phyloP scores from a whole-genome alignment of 1,140 invertebrate genomes.

The Heliothis virescens region DNA sequence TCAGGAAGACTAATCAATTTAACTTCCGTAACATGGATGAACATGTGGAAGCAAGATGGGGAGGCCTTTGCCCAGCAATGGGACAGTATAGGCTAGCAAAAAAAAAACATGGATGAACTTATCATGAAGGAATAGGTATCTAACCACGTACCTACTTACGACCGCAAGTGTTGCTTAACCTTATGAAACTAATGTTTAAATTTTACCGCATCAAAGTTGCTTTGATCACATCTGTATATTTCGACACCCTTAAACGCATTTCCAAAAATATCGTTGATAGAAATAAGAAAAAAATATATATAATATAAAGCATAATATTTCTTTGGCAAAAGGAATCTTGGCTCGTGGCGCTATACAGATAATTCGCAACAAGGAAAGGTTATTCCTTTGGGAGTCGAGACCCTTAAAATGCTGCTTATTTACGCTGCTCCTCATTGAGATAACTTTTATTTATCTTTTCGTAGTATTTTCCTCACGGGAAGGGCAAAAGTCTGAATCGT shows the following conservation, averaged over 20 bases:
- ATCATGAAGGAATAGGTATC: too few relatives aligned
- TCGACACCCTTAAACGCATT: neutral
- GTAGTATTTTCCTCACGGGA: slow-evolving; percentile 30
- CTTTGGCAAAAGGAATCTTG: slow-evolving; percentile 48
- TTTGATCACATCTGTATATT: too few relatives aligned
- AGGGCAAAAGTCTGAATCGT: slow-evolving; percentile 17
- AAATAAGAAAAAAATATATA: slow-evolving; percentile 31
- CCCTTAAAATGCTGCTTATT: slow-evolving; percentile 58
- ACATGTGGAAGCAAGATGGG: too few relatives aligned
- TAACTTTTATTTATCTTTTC: slow-evolving; percentile 39
- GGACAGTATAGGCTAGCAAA: too few relatives aligned
- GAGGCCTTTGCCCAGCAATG: too few relatives aligned
- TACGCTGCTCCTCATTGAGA: slow-evolving; percentile 36
- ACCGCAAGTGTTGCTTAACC: too few relatives aligned
- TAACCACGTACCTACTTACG: too few relatives aligned
- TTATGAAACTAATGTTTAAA: too few relatives aligned
- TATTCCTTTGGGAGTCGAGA: slow-evolving; percentile 52
- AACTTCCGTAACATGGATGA: too few relatives aligned
- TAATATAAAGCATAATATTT: slow-evolving; percentile 40
- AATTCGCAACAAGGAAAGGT: slow-evolving; percentile 57
- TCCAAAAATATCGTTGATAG: slow-evolving; percentile 37
- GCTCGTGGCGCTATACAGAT: slow-evolving; percentile 59
- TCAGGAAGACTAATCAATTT: too few relatives aligned
- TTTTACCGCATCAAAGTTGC: too few relatives aligned
- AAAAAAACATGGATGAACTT: too few relatives aligned